These are phyloP conservation scores for Ypsolopha sequella DNA, from an alignment of 2,888 invertebrate genomes.

Conservation along the genomic window DNA sequence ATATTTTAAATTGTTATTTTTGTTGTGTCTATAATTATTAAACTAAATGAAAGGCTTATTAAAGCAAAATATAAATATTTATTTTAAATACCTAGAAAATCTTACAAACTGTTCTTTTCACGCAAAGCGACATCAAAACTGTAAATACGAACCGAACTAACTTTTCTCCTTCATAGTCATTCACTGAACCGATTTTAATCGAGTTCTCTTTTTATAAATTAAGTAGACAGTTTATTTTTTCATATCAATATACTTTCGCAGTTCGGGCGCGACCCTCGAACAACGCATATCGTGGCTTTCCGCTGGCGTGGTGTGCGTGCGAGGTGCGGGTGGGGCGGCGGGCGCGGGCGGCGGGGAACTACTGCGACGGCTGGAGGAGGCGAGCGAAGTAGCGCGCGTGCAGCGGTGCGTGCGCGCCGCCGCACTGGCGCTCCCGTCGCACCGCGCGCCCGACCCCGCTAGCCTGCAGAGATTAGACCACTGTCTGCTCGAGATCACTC, in stretches of 20 bases:
- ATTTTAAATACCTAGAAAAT: too few species aligned
- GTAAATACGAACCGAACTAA: too few species aligned
- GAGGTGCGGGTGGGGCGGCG: constrained; percentile 85
- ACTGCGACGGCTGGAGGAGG: constrained; percentile 91
- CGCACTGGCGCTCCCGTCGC: constrained; percentile 42
- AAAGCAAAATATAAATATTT: too few species aligned
- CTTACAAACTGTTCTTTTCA: too few species aligned
- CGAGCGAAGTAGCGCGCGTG: constrained; percentile 90
- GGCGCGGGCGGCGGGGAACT: constrained; percentile 77
- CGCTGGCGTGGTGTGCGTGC: constrained; percentile 94
- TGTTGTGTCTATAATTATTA: too few species aligned
- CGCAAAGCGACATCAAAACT: too few species aligned
- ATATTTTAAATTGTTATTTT: too few species aligned
- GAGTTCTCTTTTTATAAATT: too few species aligned
- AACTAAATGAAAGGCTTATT: too few species aligned
- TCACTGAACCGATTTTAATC: too few species aligned
- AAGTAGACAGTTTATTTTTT: too few species aligned
- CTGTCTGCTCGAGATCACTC: constrained; percentile 87
- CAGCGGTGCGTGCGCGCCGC: constrained; percentile 77
- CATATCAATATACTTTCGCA: constrained; percentile 25
- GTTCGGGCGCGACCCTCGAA: constrained; percentile 79
- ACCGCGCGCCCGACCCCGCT: constrained; percentile 74
- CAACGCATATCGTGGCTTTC: constrained; percentile 93
- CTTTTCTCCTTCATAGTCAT: too few species aligned
- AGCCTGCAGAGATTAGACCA: constrained; percentile 82